phyloP scores from a whole-genome alignment of 2,113 vertebrate genomes.

The Hipposideros armiger region DNA sequence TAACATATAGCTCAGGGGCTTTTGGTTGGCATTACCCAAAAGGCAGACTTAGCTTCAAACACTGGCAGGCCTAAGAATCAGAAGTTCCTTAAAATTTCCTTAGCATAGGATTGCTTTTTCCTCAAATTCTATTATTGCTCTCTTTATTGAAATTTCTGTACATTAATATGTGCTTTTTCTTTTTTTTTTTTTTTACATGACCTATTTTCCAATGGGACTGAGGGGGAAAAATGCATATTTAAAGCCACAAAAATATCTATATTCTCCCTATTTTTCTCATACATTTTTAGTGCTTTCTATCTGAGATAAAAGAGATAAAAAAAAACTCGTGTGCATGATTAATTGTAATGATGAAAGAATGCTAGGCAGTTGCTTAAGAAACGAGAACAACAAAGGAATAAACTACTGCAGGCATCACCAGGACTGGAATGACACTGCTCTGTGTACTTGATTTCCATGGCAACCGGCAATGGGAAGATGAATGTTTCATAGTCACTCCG shows the following conservation, averaged over 20 bases:
- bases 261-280: constrained; percentile 57
- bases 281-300: constrained; percentile 62
- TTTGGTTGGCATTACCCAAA: background rate
- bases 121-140: background rate
- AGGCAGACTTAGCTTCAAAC: background rate
- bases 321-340: constrained; percentile 84
- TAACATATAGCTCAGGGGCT: background rate
- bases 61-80: background rate
- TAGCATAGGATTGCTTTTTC: background rate
- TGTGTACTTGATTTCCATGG: constrained; percentile 93
- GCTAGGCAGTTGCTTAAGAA: constrained; percentile 92
- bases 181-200: background rate
- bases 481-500: constrained; percentile 90
- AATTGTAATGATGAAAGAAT: constrained; percentile 87
- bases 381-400: constrained; percentile 90
- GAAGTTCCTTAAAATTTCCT: constrained; percentile 20
- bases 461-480: constrained; percentile 91
- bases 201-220: constrained; percentile 75
- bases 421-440: constrained; percentile 90
- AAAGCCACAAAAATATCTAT: constrained; percentile 73
- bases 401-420: constrained; percentile 90
- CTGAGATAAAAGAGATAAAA: constrained; percentile 79
- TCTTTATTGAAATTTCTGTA: constrained; percentile 69
- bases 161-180: constrained; percentile 62
- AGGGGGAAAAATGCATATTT: constrained; percentile 12